Evolutionary conservation across 2,888 invertebrate genomes (phyloP), one percentile per base, ranked within the genome.

Genomic region (Xylota segnis): DNA sequence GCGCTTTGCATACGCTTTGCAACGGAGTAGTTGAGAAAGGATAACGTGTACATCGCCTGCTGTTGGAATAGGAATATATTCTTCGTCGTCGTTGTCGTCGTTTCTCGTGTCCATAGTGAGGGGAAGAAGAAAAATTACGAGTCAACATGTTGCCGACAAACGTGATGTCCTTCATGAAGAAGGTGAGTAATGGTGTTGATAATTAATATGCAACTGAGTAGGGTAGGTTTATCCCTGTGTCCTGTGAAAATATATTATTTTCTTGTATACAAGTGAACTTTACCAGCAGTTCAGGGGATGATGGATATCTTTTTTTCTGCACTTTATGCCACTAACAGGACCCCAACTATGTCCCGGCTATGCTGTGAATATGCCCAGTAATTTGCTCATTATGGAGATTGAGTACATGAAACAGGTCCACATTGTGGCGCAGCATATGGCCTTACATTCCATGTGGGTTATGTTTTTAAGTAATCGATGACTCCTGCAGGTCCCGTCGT

Each of bases 81-180:
- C 43, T 34, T 50, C 32, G 18, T 2, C 23, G 23, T 23, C 23
- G 23, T 23, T 3, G 23, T 23, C 34, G 34, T 34, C 34, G 37
- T 23, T 37, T 9, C 0, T 78, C 56, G 65, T 61, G 75, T 47
- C 45, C 65, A 16, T 5, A 45, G 70, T 32, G 70, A 52, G 54
- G 18, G 27, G 43, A 27, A 40, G 43, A 66, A 82, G 66, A 77
- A 72, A 71, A 81, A 82, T 82, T 77, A 71, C 40, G 29, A 68
- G 61, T 90, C 94, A 95, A 93, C 93, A 97, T 97, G 97, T 94
- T 97, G 95, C 97, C 97, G 88, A 96, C 96, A 89, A 97, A 97
- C 93, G 96, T 97, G 91, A 96, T 97, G 96, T 97, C 97, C 90
- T 97, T 97, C 93, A 96, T 97, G 96, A 97, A 97, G 93, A 97